Evolutionary conservation across 2,113 vertebrate genomes (phyloP), one percentile per base, ranked within the genome.

Genomic region (Colius striatus): DNA sequence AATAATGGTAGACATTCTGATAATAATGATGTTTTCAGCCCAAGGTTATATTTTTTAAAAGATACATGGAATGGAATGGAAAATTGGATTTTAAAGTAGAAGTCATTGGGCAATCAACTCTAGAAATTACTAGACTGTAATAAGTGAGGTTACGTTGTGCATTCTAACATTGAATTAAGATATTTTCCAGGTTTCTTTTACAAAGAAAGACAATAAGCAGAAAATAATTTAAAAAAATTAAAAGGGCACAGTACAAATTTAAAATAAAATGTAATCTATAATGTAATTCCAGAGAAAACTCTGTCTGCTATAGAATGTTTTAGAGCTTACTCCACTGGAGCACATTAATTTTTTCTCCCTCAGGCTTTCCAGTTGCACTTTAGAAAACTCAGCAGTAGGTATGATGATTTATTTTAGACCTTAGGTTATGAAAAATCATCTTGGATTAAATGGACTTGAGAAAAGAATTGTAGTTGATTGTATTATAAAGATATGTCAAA

Each of bases 401-500:
- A 45, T 54, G 38, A 85, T 45, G 57, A 73, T 77, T 91, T 94
- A 47, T 87, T 89, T 91, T 58, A 73, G 55, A 91, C 72, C 92
- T 79, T 55, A 84, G 71, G 72, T 70, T 86, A 78, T 63, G 60
- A 91, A 86, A 93, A 92, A 95, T 88, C 2, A 92, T 95, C 90
- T 92, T 55, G 86, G 78, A 92, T 95, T 94, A 96, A 89, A 91
- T 0, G 13, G 47, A 86, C 61, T 84, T 83, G 34, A 62, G 74
- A 78, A 77, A 30, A 80, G 50, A 94, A 84, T 55, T 92, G 57
- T 18, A 58, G 27, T 38, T 94, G 87, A 90, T 95, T 89, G 66
- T 82, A 60, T 79, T 65, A 41, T 77, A 63, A 67, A 89, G 36
- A 47, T 79, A 66, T 0, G 1, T 78, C 21, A 47, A 87, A 90